These are phyloP conservation scores for Cotesia vestalis DNA, from an alignment of 1,140 invertebrate species.

Conservation along the genomic window DNA sequence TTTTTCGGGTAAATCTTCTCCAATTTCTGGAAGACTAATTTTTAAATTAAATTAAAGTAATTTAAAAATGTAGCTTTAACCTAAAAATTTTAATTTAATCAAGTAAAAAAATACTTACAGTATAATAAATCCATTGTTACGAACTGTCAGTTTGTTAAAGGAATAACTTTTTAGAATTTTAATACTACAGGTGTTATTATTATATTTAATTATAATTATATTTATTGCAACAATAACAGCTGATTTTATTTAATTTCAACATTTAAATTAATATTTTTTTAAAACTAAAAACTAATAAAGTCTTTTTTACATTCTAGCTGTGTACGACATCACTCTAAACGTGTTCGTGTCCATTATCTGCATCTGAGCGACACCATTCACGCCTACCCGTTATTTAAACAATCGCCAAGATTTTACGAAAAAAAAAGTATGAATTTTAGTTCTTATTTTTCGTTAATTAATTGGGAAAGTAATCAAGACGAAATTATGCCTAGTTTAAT, in stretches of 20 bases:
- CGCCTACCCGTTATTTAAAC: slow-evolving; percentile 40
- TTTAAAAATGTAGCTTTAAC: slow-evolving; percentile 24
- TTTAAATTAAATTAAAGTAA: slow-evolving; percentile 47
- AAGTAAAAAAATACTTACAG: slow-evolving; percentile 58
- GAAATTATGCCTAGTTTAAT: slow-evolving; percentile 65
- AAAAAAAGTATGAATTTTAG: slow-evolving; percentile 66
- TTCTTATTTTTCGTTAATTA: slow-evolving; percentile 62
- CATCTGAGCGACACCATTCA: no score
- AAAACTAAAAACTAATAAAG: no score
- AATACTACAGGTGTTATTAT: slow-evolving; percentile 33
- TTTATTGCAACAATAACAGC: no score
- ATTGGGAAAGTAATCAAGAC: slow-evolving; percentile 65
- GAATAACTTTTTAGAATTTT: slow-evolving; percentile 47
- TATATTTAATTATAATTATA: no score
- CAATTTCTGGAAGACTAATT: slow-evolving; percentile 87
- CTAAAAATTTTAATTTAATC: slow-evolving; percentile 38
- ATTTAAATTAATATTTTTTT: no score
- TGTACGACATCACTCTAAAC: no score
- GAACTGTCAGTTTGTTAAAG: slow-evolving; percentile 55
- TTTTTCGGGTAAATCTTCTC: slow-evolving; percentile 78
- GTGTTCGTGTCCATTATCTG: no score
- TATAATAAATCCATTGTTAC: slow-evolving; percentile 63
- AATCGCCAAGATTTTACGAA: slow-evolving; percentile 53
- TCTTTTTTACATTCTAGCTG: no score
- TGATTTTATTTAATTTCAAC: no score